Base-by-base conservation (phyloP, 1,140 invertebrate species). In the Drosophila parvula region DNA sequence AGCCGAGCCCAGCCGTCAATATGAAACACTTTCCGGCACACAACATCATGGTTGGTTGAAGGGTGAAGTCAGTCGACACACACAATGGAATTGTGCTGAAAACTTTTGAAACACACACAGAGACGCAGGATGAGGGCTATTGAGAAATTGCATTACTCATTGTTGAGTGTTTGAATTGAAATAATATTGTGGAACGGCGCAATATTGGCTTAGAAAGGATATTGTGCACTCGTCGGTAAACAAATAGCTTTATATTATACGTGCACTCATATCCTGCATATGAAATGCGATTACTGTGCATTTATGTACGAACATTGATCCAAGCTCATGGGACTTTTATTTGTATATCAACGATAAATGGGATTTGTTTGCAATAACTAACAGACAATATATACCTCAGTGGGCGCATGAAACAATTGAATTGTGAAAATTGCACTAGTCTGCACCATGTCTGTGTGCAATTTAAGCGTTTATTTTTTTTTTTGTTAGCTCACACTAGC, bases 121-220 rank as follows among this genome's bases (percentile, higher is more conserved):
- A 28, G 44, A n/a, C 45, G 41, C 41, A 55, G 59, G 41, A 47
- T 57, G 36, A 57, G 47, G 55, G 59, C 44, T 41, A 64, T 56
- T 55, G 56, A 62, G 55, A 64, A 76, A 83, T 64, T 83, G 71
- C 71, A 84, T 64, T 64, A 65, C 67, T 41, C 44, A 40, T 18
- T 65, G 67, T 70, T 58, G 68, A 34, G 68, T 61, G 59, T 60
- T 76, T 76, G 38, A 61, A 58, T 65, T 78, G 59, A 53, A 82
- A 82, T 78, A 79, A 75, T 69, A 79, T 78, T 76, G 59, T 79
- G 64, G 61, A 78, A 64, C 57, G 41, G 60, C 18, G 47, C 58
- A 68, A 58, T 71, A 80, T 63, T 69, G 79, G 70, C 73, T 78
- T 75, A 60, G 74, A 70, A 70, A 57, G 57, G 38, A 67, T 82